Percentiles rank a stretch among this genome's conserved stretches.
Evolutionary conservation across 2,113 vertebrate genomes (phyloP).

Genomic region (Macquaria ambigua): DNA sequence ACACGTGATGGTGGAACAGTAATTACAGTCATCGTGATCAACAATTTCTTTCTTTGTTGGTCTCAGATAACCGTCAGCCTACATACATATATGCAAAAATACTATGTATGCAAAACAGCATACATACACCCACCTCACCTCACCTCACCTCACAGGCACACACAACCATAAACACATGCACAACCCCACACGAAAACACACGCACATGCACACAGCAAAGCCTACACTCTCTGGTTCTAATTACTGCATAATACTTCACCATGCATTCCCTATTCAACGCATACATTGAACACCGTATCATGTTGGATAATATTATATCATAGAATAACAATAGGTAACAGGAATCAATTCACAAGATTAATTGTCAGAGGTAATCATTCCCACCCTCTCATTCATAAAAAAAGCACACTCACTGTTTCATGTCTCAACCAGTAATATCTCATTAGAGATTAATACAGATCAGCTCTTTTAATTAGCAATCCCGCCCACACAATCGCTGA

Average conservation of each 20-base stretch:
- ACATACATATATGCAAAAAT: constrained; percentile 4
- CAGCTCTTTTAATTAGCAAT: constrained; percentile 73
- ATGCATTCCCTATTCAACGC: constrained; percentile 5
- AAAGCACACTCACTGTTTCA: constrained; percentile 44
- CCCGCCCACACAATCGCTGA: constrained; percentile 57
- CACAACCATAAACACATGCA: neutral
- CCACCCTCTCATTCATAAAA: constrained; percentile 66
- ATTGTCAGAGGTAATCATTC: constrained; percentile 56
- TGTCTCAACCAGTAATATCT: constrained; percentile 63
- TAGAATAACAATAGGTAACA: constrained; percentile 45
- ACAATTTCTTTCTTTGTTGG: constrained; percentile 8
- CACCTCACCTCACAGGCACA: constrained; percentile 6
- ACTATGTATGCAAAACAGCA: constrained; percentile 9
- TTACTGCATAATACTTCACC: constrained; percentile 28
- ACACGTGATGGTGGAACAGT: neutral
- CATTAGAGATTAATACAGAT: constrained; percentile 75
- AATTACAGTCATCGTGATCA: constrained; percentile 37
- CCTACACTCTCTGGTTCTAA: constrained; percentile 5
- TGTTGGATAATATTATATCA: constrained; percentile 42
- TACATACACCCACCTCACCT: constrained; percentile 6
- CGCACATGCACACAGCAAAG: constrained; percentile 9
- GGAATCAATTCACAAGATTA: constrained; percentile 53
- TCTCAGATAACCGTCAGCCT: constrained; percentile 2
- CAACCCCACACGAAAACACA: neutral
- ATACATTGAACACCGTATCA: neutral